Conservation (phyloP, 2,797 vertebrate species). For the Pantherophis vulpinus region DNA sequence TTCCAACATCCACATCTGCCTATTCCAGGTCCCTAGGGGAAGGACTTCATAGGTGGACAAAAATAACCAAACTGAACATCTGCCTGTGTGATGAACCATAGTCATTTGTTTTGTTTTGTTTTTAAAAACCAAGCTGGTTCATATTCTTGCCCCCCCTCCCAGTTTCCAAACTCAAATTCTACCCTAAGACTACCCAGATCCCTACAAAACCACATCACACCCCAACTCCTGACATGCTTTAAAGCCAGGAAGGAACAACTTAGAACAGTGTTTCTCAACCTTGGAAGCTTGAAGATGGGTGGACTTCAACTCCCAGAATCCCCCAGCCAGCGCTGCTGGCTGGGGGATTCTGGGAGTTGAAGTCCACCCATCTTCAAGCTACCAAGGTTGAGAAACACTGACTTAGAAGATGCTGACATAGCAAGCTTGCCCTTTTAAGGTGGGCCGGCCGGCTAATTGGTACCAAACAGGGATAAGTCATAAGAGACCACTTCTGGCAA, state of each 20-base stretch:
- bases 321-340: too few relatives aligned
- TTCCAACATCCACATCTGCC: background rate
- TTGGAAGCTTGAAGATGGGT: too few relatives aligned
- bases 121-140: background rate
- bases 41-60: background rate
- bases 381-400: too few relatives aligned
- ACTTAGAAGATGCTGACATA: too few relatives aligned
- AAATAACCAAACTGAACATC: background rate
- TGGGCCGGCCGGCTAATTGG: rapidly evolving
- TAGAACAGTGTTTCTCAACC: too few relatives aligned
- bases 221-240: background rate
- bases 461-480: background rate
- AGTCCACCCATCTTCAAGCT: too few relatives aligned
- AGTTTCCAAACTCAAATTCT: background rate
- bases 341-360: too few relatives aligned
- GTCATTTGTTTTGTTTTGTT: too few relatives aligned
- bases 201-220: background rate
- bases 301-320: too few relatives aligned
- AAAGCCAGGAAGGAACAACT: too few relatives aligned
- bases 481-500: background rate
- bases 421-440: background rate
- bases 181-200: background rate
- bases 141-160: background rate
- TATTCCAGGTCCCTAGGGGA: background rate
- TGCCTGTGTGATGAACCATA: background rate